Conservation (phyloP, 2,888 invertebrate genomes). For the Platycheirus rosarum region DNA sequence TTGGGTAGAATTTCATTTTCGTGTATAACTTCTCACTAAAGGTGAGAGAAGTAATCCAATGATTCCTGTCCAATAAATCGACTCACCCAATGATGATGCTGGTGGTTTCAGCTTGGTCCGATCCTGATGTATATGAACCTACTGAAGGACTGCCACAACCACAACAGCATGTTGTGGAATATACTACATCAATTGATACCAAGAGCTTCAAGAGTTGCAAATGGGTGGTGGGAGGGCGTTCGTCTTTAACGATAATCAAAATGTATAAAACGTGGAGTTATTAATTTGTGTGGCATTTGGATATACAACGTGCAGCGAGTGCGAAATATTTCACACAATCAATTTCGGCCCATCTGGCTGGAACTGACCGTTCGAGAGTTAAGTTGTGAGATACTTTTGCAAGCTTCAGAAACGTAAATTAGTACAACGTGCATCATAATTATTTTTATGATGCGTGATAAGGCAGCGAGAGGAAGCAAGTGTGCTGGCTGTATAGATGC, state of each 20-base stretch:
- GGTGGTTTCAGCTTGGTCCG: slow-evolving; percentile 12
- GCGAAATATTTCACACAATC: slow-evolving; percentile 63
- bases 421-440: slow-evolving; percentile 59
- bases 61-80: slow-evolving; percentile 51
- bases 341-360: slow-evolving; percentile 49
- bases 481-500: neutral
- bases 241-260: slow-evolving; percentile 65
- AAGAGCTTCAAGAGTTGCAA: slow-evolving; percentile 44
- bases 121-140: neutral
- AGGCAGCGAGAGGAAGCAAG: neutral
- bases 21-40: slow-evolving; percentile 53
- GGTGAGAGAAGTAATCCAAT: slow-evolving; percentile 57
- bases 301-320: slow-evolving; percentile 41
- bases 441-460: slow-evolving; percentile 34
- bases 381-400: slow-evolving; percentile 52
- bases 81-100: slow-evolving; percentile 26
- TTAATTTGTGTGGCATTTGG: slow-evolving; percentile 66
- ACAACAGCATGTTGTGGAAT: slow-evolving; percentile 42
- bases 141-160: no score
- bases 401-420: slow-evolving; percentile 54
- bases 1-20: slow-evolving; percentile 52
- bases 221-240: slow-evolving; percentile 64
- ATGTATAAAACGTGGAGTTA: slow-evolving; percentile 70
- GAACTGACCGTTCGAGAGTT: slow-evolving; percentile 39
- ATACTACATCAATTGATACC: slow-evolving; percentile 49